Percentiles rank a stretch among this genome's conserved stretches.
These are phyloP conservation scores for Zaprionus obscuricornis DNA, from an alignment of 2,888 invertebrate species.

Conservation along the genomic window DNA sequence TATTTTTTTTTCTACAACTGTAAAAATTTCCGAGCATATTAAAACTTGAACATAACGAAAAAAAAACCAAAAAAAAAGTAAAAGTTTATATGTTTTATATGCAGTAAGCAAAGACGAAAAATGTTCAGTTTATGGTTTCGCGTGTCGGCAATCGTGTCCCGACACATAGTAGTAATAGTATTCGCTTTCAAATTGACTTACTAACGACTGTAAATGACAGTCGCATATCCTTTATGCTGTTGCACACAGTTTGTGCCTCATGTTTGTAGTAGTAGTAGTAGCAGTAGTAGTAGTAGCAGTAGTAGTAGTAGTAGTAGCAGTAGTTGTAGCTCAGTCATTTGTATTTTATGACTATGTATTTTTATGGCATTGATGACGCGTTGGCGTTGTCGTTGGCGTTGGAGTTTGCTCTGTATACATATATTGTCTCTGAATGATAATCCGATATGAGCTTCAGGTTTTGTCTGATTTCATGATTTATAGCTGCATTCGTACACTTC, in stretches of 20 bases:
- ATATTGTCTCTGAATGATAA: conserved; percentile 36
- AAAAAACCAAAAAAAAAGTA: too few relatives aligned
- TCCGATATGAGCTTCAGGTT: conserved; percentile 23
- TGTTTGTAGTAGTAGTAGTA: too few relatives aligned
- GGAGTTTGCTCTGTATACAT: too few relatives aligned
- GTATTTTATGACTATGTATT: conserved; percentile 18
- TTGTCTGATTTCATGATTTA: conserved; percentile 54
- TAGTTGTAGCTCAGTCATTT: background rate
- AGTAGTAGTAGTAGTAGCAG: too few relatives aligned
- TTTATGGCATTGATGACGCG: background rate
- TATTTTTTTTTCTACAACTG: too few relatives aligned
- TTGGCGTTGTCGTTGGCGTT: too few relatives aligned
- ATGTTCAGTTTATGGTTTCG: conserved; percentile 56
- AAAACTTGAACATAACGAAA: too few relatives aligned
- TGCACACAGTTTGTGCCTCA: conserved; percentile 1
- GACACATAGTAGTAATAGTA: conserved; percentile 21
- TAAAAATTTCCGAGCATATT: too few relatives aligned
- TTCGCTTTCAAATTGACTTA: conserved; percentile 54
- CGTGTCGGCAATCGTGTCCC: conserved; percentile 47
- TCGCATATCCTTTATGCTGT: conserved; percentile 32
- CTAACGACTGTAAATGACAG: conserved; percentile 51
- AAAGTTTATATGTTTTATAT: too few relatives aligned
- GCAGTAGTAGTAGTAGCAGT: too few relatives aligned
- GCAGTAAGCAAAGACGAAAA: conserved; percentile 43
- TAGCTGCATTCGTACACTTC: conserved; percentile 24